Evolutionary conservation across 2,888 invertebrate species (phyloP).

Genomic region (Scotopteryx bipunctaria): DNA sequence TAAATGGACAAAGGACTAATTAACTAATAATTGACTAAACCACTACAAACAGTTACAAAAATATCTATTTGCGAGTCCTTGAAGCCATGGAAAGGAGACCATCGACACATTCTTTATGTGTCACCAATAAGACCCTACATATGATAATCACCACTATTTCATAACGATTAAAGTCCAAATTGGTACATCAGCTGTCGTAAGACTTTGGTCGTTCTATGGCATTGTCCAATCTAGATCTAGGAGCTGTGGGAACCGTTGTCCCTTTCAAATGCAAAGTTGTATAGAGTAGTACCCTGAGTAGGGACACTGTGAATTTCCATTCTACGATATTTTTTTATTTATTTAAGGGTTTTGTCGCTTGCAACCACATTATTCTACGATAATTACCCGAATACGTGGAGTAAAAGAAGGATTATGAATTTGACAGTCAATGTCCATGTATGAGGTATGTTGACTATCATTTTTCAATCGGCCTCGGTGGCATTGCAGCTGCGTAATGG

Average conservation of each 20-base stretch:
- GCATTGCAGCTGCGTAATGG: too few relatives aligned
- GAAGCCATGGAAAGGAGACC: conserved; percentile 65
- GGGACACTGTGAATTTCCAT: conserved; percentile 13
- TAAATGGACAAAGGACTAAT: too few relatives aligned
- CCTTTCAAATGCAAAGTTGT: conserved; percentile 69
- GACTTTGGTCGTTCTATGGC: conserved; percentile 35
- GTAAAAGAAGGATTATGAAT: too few relatives aligned
- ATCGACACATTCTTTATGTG: conserved; percentile 61
- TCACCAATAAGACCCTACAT: conserved; percentile 41
- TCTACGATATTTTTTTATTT: not conserved
- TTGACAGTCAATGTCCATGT: too few relatives aligned
- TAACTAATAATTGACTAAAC: not conserved
- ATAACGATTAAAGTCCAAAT: conserved; percentile 26
- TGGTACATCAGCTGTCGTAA: not conserved
- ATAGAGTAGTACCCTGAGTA: conserved; percentile 46
- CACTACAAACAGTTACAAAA: conserved; percentile 7
- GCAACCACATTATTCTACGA: too few relatives aligned
- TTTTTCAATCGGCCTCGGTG: too few relatives aligned
- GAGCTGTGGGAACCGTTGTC: conserved; percentile 72
- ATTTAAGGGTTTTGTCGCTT: too few relatives aligned
- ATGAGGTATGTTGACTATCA: too few relatives aligned
- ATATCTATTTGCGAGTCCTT: conserved; percentile 49
- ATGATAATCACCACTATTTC: conserved; percentile 27
- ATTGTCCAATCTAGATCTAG: conserved; percentile 52
- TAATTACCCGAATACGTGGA: too few relatives aligned